Conservation (phyloP, 2,888 invertebrate genomes). For the Lycaena phlaeas region DNA sequence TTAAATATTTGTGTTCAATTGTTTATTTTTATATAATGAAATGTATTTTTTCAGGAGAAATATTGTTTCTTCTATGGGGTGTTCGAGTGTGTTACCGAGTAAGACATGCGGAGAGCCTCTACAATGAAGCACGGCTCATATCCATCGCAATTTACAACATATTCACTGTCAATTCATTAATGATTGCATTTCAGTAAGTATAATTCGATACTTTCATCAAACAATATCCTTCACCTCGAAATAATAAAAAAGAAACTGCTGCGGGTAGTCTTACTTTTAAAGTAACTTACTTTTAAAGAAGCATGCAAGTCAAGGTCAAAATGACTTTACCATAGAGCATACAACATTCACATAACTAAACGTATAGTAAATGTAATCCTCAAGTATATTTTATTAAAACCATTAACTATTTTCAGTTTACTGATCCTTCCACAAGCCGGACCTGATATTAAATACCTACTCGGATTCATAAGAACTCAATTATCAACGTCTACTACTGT, state of each 20-base stretch:
- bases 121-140: slow-evolving; percentile 93
- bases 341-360: too few species aligned
- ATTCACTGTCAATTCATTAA: slow-evolving; percentile 91
- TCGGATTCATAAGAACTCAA: slow-evolving; percentile 93
- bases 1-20: too few species aligned
- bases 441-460: slow-evolving; percentile 92
- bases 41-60: slow-evolving; percentile 72
- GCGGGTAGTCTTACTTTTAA: too few species aligned
- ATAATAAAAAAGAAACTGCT: too few species aligned
- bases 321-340: too few species aligned
- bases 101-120: slow-evolving; percentile 91
- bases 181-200: slow-evolving; percentile 95
- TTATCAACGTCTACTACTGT: slow-evolving; percentile 92
- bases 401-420: slow-evolving; percentile 73
- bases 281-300: too few species aligned
- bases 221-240: too few species aligned
- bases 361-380: too few species aligned
- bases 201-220: too few species aligned
- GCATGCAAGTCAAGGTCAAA: too few species aligned
- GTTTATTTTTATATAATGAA: neutral
- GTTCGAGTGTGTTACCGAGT: slow-evolving; percentile 89
- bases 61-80: slow-evolving; percentile 87
- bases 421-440: slow-evolving; percentile 89
- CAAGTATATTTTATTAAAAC: neutral
- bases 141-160: slow-evolving; percentile 97